These are phyloP conservation scores for Axis porcinus DNA, from an alignment of 2,113 vertebrate genomes.

Conservation along the genomic window DNA sequence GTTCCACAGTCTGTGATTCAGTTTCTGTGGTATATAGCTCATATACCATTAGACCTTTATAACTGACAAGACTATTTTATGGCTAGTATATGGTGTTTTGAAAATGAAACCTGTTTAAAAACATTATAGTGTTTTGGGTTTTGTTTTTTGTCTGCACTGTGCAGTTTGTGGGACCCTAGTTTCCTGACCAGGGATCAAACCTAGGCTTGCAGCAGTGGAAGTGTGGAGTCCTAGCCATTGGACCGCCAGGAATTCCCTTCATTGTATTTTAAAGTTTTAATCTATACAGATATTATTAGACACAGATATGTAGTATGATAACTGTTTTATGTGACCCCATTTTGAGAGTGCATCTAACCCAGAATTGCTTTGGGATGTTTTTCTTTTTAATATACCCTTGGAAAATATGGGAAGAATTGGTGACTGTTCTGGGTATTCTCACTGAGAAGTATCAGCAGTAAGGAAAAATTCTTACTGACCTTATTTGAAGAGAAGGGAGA, in stretches of 20 bases:
- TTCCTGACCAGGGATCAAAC: neutral
- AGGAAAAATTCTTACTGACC: neutral
- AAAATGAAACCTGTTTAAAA: constrained; percentile 24
- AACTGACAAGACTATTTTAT: neutral
- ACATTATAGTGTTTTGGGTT: neutral
- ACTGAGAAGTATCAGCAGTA: neutral
- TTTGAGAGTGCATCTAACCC: neutral
- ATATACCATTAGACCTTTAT: neutral
- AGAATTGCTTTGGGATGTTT: neutral
- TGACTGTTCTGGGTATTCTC: neutral
- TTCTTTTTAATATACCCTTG: neutral
- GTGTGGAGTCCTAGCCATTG: neutral
- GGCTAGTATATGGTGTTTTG: neutral
- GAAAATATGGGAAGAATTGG: neutral
- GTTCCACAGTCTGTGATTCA: neutral
- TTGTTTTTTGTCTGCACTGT: neutral
- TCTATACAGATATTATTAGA: neutral
- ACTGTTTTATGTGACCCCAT: neutral
- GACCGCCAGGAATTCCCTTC: neutral
- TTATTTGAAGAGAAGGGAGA: neutral
- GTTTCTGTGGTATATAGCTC: neutral
- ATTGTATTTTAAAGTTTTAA: neutral
- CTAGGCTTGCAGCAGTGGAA: neutral
- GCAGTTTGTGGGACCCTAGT: neutral
- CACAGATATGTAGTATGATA: neutral